Conservation (phyloP, 2,113 vertebrate genomes). For the Ciconia stormi region DNA sequence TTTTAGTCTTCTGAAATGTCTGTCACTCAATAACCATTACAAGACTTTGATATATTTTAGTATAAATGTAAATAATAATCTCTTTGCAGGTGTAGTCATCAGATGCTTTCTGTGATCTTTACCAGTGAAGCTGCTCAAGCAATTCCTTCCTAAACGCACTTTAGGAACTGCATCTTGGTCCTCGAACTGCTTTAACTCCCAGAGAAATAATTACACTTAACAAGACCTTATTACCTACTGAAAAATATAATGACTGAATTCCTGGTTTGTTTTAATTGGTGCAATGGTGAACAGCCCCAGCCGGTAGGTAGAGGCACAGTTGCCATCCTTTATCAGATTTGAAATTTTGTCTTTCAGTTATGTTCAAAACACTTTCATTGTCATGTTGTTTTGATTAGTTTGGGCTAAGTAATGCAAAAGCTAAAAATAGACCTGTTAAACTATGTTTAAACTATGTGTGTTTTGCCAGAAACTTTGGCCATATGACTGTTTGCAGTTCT, state of each 20-base stretch:
- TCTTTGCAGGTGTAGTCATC: not conserved
- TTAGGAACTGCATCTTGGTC: not conserved
- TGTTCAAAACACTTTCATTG: not conserved
- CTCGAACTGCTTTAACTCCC: not conserved
- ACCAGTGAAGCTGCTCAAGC: not conserved
- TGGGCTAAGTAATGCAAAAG: not conserved
- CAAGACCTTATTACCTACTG: not conserved
- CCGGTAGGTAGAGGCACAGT: slow-evolving; percentile 77
- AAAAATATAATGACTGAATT: slow-evolving; percentile 83
- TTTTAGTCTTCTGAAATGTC: not conserved
- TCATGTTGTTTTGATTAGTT: not conserved
- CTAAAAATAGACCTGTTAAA: not conserved
- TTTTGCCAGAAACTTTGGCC: not conserved
- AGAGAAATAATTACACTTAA: not conserved
- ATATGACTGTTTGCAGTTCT: not conserved
- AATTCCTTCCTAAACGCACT: not conserved
- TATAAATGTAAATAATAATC: not conserved
- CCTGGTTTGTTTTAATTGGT: slow-evolving; percentile 73
- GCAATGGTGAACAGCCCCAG: slow-evolving; percentile 85
- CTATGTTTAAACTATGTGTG: not conserved
- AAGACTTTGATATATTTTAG: not conserved
- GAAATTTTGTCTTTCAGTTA: not conserved
- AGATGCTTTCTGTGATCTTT: not conserved
- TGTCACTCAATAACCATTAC: not conserved
- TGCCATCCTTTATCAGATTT: not conserved